A percentile compares a stretch with the other conserved stretches of the same genome.
Conservation (phyloP, 2,888 invertebrate genomes). For the Patella caerulea region DNA sequence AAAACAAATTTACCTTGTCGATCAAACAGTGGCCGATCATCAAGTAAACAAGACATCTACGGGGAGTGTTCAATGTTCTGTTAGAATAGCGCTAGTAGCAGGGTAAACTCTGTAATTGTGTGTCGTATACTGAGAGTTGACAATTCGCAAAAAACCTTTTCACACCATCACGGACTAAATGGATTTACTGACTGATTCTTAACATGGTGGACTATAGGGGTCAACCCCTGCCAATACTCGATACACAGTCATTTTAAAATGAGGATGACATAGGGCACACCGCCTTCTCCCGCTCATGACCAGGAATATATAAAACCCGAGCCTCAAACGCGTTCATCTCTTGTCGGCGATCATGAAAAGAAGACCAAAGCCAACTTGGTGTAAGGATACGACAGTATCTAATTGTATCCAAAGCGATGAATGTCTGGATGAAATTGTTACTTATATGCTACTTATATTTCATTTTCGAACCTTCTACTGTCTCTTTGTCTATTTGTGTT, state of each 20-base stretch:
- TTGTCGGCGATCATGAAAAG: constrained; percentile 4
- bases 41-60: constrained; percentile 31
- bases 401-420: not conserved
- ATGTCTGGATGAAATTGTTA: constrained; percentile 2
- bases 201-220: constrained; percentile 23
- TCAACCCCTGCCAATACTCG: constrained; percentile 8
- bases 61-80: constrained; percentile 12
- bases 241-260: not conserved
- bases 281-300: constrained; percentile 22
- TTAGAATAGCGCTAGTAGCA: not conserved
- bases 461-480: not conserved
- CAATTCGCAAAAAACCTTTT: constrained; percentile 33
- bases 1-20: constrained; percentile 47
- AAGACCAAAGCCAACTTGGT: not conserved
- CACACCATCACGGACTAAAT: constrained; percentile 38
- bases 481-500: too few relatives aligned
- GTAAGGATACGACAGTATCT: not conserved
- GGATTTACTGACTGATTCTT: constrained; percentile 34
- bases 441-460: constrained; percentile 3
- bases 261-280: constrained; percentile 5
- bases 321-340: not conserved
- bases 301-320: constrained; percentile 16
- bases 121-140: constrained; percentile 17
- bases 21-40: constrained; percentile 38
- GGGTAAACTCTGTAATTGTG: constrained; percentile 4